Base-by-base conservation (phyloP, 2,888 invertebrate genomes). In the Idaea dimidiata region DNA sequence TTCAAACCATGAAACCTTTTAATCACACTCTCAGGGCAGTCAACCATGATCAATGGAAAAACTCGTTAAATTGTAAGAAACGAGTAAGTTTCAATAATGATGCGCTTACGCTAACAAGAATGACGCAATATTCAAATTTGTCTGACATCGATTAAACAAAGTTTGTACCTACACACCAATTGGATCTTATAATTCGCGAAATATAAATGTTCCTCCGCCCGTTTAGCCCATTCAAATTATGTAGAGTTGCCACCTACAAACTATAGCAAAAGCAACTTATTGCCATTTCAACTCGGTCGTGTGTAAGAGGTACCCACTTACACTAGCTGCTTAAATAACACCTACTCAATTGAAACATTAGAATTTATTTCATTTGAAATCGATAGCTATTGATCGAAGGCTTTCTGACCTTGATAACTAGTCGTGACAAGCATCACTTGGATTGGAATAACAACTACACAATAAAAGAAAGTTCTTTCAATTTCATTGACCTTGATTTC, bases 401-500 rank as follows among this genome's bases (percentile, higher is more conserved):
- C 66, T 61, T 43, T 63, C 66, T 77, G 77, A 79, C 82, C 82
- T 84, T 80, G 75, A 79, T 79, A 70, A 64, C 67, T 70, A 65
- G 71, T 24, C 24, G 24, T 24, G 69, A 69, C 72, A 63, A 67
- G 61, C 71, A 72, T 72, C 67, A 73, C 43, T 43, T 68, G 71
- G 76, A 75, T 24, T 24, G 24, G 24, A 72, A 75, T 75, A 78
- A 72, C 59, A 70, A 76, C 70, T 63, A 74, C 75, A 74, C 43
- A 43, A 43, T 75, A 71, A 80, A 83, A 81, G 84, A 86, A 83
- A 84, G 84, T 83, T 80, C 73, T 86, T 86, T 87, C 85, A 81
- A 83, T 87, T 87, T 87, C 85, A 73, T 83, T 85, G 82, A 81
- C 86, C 87, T 79, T 78, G 80, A 82, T 86, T 80, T 80, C 71